phyloP scores from a whole-genome alignment of 2,113 vertebrate genomes.

The Etheostoma cragini region DNA sequence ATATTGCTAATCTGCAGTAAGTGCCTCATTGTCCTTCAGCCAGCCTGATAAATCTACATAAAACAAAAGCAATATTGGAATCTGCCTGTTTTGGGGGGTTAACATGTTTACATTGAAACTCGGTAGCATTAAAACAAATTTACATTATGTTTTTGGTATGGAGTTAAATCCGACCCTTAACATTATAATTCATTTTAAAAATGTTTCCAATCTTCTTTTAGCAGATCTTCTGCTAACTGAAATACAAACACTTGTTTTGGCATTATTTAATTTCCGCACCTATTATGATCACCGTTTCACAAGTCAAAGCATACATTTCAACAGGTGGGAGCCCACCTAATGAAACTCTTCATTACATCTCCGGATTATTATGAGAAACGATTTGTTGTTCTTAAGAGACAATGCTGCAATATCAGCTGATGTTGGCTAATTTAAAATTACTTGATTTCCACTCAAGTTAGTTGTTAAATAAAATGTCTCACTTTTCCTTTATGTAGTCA shows the following conservation, averaged over 20 bases:
- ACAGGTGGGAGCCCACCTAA: neutral
- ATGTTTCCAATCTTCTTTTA: neutral
- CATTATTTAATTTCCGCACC: neutral
- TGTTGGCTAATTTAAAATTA: neutral
- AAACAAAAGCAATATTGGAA: neutral
- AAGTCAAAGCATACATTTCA: neutral
- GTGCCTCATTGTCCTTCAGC: neutral
- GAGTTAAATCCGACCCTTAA: no score
- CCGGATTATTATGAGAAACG: neutral
- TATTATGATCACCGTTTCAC: no score
- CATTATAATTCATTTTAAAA: neutral
- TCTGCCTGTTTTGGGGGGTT: neutral
- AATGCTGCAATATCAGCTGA: neutral
- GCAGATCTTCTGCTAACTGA: neutral
- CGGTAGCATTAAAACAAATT: neutral
- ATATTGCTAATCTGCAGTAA: neutral
- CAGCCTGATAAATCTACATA: neutral
- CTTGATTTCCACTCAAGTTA: neutral
- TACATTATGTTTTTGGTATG: neutral
- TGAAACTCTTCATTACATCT: neutral
- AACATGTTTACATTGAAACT: neutral
- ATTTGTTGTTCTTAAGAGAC: neutral
- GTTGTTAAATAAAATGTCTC: neutral
- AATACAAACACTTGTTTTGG: neutral
- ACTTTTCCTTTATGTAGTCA: no score